phyloP scores from a whole-genome alignment of 2,797 vertebrate genomes.

The Euphonia xanthogaster region DNA sequence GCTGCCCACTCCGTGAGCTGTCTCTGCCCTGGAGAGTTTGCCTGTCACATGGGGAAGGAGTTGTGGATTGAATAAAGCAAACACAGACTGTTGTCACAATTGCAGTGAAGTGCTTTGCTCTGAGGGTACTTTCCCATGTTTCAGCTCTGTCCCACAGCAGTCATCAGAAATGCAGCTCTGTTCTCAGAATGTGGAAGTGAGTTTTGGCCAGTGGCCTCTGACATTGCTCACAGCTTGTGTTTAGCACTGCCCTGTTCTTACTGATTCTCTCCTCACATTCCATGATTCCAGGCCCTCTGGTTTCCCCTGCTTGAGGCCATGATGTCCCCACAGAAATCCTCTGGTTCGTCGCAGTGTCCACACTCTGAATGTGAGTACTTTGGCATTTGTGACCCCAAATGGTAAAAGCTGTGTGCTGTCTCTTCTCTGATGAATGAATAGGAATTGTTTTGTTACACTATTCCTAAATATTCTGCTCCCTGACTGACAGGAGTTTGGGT shows the following conservation, averaged over 20 bases:
- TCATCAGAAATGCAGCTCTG: neutral
- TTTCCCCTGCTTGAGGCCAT: conserved; percentile 92
- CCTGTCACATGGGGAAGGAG: neutral
- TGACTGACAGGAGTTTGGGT: neutral
- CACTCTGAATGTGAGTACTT: conserved; percentile 82
- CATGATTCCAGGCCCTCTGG: conserved; percentile 85
- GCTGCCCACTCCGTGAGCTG: neutral
- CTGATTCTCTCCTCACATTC: neutral
- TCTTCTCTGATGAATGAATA: neutral
- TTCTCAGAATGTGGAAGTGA: neutral
- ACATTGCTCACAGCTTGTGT: neutral
- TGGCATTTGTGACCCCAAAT: neutral
- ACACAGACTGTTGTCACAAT: neutral
- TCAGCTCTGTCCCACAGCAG: neutral
- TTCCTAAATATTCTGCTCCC: neutral
- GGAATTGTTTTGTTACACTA: neutral
- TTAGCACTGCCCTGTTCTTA: neutral
- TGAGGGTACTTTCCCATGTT: neutral
- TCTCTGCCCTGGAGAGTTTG: neutral
- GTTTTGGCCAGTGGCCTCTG: neutral
- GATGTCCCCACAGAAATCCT: conserved; percentile 92
- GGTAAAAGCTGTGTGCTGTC: neutral
- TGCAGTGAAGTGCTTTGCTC: neutral
- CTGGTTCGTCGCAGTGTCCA: conserved; percentile 71
- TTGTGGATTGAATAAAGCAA: neutral